These are phyloP conservation scores for Trinectes maculatus DNA, from an alignment of 2,113 vertebrate species.

Conservation along the genomic window DNA sequence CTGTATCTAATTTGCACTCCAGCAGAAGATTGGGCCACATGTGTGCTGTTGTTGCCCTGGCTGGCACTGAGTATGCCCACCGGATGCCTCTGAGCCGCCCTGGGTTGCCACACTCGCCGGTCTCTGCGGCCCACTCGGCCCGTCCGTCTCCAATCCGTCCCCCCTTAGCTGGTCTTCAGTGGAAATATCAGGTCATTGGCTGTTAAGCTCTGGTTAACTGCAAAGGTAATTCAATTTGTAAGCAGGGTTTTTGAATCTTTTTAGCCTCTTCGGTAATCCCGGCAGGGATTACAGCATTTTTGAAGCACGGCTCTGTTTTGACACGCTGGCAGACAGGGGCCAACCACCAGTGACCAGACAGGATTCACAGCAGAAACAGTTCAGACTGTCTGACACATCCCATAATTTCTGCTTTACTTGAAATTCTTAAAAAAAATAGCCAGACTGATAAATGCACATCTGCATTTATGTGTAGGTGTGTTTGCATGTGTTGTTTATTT, in stretches of 20 bases:
- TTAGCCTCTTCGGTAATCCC: constrained; percentile 77
- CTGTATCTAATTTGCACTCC: constrained; percentile 81
- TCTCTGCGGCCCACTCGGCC: constrained; percentile 73
- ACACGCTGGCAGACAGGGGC: constrained; percentile 61
- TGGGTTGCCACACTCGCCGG: constrained; percentile 66
- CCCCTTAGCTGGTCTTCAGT: constrained; percentile 73
- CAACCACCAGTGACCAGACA: constrained; percentile 57
- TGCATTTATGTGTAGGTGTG: no score
- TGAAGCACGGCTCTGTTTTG: constrained; percentile 70
- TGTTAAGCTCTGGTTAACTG: constrained; percentile 83
- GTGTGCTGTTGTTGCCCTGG: constrained; percentile 71
- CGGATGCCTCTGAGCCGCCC: constrained; percentile 69
- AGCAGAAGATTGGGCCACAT: constrained; percentile 73
- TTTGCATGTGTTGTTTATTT: not conserved
- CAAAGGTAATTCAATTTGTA: constrained; percentile 85
- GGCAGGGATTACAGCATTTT: constrained; percentile 73
- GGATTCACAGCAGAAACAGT: constrained; percentile 47
- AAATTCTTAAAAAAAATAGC: no score
- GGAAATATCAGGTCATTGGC: constrained; percentile 82
- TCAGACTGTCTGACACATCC: constrained; percentile 40
- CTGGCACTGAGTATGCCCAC: constrained; percentile 72
- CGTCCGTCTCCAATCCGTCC: constrained; percentile 61
- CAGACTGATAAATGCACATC: no score
- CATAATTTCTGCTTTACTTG: constrained; percentile 26
- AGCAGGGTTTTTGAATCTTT: constrained; percentile 82